phyloP scores from a whole-genome alignment of 2,113 vertebrate species.

The Ranitomeya variabilis region DNA sequence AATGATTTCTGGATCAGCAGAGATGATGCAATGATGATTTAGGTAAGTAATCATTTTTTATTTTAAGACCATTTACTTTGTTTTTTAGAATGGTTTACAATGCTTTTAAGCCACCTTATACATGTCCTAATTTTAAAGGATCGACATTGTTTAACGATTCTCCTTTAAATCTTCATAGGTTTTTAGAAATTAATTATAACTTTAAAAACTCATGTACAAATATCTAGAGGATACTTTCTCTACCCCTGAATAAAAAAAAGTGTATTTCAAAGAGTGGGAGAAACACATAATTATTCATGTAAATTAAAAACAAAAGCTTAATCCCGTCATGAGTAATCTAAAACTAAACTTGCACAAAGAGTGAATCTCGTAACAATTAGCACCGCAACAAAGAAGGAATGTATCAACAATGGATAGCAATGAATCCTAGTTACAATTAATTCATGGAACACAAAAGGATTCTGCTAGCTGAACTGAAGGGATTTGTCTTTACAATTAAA shows the following conservation, averaged over 20 bases:
- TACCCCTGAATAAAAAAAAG: background rate
- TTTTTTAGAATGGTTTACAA: no score
- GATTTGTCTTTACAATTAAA: constrained; percentile 33
- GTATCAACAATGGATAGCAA: constrained; percentile 41
- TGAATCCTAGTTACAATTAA: constrained; percentile 33
- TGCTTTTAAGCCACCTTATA: background rate
- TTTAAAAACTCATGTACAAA: background rate
- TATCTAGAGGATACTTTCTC: background rate
- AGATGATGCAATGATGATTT: no score
- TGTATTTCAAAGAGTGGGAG: constrained; percentile 1
- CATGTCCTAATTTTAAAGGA: background rate
- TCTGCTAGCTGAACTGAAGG: constrained; percentile 7
- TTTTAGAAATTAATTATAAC: background rate
- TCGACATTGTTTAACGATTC: background rate
- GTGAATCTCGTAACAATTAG: constrained; percentile 49
- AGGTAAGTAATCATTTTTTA: no score
- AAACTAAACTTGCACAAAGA: constrained; percentile 42
- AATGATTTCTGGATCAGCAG: no score
- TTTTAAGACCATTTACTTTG: no score
- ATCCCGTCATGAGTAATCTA: constrained; percentile 47
- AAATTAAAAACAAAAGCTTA: constrained; percentile 53
- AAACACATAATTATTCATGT: constrained; percentile 48
- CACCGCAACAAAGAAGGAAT: constrained; percentile 48
- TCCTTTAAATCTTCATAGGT: background rate
- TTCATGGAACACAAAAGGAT: constrained; percentile 30